These are phyloP conservation scores for Anaspis maculata DNA, from an alignment of 2,888 invertebrate species.

Conservation along the genomic window DNA sequence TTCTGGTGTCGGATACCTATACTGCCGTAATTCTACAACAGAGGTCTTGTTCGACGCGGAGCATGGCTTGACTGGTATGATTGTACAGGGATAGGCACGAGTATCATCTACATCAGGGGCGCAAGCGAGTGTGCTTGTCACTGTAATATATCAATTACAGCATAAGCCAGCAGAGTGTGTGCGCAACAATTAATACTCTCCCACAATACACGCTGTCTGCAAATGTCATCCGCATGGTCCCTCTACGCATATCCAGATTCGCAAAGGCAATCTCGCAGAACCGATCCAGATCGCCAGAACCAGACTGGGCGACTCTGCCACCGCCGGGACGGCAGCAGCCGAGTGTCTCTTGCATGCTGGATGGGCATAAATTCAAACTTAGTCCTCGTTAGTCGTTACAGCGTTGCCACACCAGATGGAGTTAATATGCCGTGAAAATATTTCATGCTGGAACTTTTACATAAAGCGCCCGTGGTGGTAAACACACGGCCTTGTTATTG, in stretches of 20 bases:
- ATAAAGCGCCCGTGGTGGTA: no score
- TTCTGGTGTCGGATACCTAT: no score
- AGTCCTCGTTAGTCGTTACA: slow-evolving; percentile 12
- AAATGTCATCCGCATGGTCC: slow-evolving; percentile 13
- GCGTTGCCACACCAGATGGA: slow-evolving; percentile 10
- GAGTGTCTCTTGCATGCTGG: slow-evolving; percentile 12
- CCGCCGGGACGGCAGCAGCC: slow-evolving; percentile 4
- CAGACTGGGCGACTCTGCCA: slow-evolving; percentile 2
- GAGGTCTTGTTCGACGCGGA: no score
- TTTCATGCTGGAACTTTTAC: no score
- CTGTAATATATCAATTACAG: slow-evolving; percentile 14
- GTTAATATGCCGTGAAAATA: no score
- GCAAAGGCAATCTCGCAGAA: neutral
- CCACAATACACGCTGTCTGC: slow-evolving; percentile 11
- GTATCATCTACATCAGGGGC: no score
- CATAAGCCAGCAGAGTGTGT: slow-evolving; percentile 3
- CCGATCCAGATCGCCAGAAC: no score
- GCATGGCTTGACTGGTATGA: no score
- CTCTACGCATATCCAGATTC: slow-evolving; percentile 3
- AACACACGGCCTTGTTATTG: no score
- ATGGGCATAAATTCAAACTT: slow-evolving; percentile 11
- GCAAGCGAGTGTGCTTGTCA: slow-evolving; percentile 11
- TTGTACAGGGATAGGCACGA: no score
- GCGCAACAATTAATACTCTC: slow-evolving; percentile 14
- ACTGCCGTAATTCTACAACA: no score